Evolutionary conservation across 2,888 invertebrate species (phyloP).

Genomic region (Monochamus alternatus): DNA sequence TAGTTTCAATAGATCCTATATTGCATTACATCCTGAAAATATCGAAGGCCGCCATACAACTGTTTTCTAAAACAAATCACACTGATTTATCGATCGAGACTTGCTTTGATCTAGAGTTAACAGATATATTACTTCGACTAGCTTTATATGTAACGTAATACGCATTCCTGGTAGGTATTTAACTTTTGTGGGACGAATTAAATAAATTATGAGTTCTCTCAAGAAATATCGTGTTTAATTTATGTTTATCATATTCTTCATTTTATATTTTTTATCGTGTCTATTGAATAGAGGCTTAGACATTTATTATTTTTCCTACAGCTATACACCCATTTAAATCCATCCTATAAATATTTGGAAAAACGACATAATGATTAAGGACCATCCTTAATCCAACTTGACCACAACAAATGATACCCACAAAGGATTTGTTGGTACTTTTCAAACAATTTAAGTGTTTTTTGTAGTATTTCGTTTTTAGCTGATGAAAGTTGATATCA

Average conservation of each 20-base stretch:
- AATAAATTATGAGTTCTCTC: constrained; percentile 20
- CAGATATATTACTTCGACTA: constrained; percentile 42
- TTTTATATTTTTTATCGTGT: constrained; percentile 10
- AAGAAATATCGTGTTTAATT: constrained; percentile 13
- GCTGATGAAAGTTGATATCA: constrained; percentile 58
- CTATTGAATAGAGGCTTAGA: constrained; percentile 16
- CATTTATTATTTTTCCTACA: constrained; percentile 19
- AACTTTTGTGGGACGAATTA: not conserved
- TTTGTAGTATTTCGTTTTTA: constrained; percentile 53
- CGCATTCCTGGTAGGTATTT: too few relatives aligned
- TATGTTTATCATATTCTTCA: constrained; percentile 20
- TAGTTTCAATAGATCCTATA: constrained; percentile 43
- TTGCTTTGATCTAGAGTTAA: constrained; percentile 45
- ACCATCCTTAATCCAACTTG: constrained; percentile 50
- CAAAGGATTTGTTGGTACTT: constrained; percentile 48
- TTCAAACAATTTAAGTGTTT: constrained; percentile 58
- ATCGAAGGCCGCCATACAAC: constrained; percentile 15
- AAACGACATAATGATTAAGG: constrained; percentile 48
- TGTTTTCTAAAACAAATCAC: constrained; percentile 45
- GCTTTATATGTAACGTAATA: constrained; percentile 19
- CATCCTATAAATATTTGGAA: constrained; percentile 26
- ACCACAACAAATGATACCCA: constrained; percentile 47
- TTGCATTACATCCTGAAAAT: constrained; percentile 44
- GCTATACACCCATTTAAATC: constrained; percentile 21
- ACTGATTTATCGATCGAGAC: constrained; percentile 49